phyloP scores from a whole-genome alignment of 2,888 invertebrate genomes.

The Epirrhoe alternata region DNA sequence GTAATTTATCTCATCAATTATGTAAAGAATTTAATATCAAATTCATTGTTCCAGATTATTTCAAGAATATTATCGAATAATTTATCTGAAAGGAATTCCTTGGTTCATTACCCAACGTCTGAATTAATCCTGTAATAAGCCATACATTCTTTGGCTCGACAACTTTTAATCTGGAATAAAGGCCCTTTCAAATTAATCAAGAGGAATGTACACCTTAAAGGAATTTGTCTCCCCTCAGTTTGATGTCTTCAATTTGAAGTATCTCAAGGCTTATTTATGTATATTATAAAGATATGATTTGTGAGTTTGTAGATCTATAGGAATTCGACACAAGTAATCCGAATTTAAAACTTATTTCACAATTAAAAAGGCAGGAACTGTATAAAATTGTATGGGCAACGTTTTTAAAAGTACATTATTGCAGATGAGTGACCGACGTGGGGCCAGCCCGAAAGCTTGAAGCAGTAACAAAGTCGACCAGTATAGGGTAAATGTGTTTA shows the following conservation, averaged over 20 bases:
- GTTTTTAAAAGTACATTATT: too few species aligned
- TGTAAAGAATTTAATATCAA: slow-evolving; percentile 7
- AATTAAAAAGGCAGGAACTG: too few species aligned
- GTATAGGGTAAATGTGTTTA: too few species aligned
- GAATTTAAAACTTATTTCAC: too few species aligned
- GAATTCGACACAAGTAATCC: too few species aligned
- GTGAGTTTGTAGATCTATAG: neutral
- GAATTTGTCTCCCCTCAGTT: slow-evolving; percentile 31
- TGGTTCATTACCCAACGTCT: slow-evolving; percentile 51
- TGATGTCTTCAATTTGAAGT: slow-evolving; percentile 15
- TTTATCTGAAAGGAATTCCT: slow-evolving; percentile 47
- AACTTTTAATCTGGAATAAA: slow-evolving; percentile 71
- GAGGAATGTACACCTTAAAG: slow-evolving; percentile 36
- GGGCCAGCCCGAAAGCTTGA: too few species aligned
- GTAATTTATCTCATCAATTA: neutral
- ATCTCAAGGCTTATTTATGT: slow-evolving; percentile 10
- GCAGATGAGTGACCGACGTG: too few species aligned
- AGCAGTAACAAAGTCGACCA: too few species aligned
- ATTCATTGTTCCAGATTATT: neutral
- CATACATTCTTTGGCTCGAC: slow-evolving; percentile 64
- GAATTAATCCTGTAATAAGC: slow-evolving; percentile 68
- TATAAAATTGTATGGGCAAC: too few species aligned
- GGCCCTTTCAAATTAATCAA: slow-evolving; percentile 54
- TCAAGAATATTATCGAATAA: slow-evolving; percentile 9
- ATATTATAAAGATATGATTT: neutral